Base-by-base conservation (phyloP, 1,140 invertebrate genomes). In the Bicyclus anynana region DNA sequence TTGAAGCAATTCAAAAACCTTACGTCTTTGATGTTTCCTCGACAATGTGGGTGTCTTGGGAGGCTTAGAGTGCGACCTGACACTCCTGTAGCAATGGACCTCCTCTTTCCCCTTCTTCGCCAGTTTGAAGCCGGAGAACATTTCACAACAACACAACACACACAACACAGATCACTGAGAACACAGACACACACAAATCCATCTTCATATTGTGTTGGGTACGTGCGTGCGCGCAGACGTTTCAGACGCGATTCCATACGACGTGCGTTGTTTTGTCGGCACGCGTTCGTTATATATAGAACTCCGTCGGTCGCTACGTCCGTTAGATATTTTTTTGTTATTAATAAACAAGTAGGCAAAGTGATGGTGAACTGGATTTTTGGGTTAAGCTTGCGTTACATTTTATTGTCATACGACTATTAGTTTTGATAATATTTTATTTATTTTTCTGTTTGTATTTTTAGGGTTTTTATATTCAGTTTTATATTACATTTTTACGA, bases 271-370 rank as follows among this genome's bases (percentile, higher is more conserved):
- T 58, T 63, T 63, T 63, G 50, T 58, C 49, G 48, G 46, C 55
- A 58, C 50, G 56, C 55, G 55, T 48, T 44, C n/a, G 61, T 29
- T 63, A 63, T 58, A 63, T 63, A 63, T 63, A 63, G 61, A 63
- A 35, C 37, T 33, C 18, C 49, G 61, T 62, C 58, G 37, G 26
- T 63, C 53, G 47, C 59, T 37, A 52, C 61, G 61, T 63, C 61
- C 55, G 61, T 53, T 63, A 58, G 3, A 7, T 63, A 63, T 58
- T 59, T 62, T 63, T 63, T 7, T 40, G 13, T 16, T 63, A 58
- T 63, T 53, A 59, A 63, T 59, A 63, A 49, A 63, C 54, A 62
- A 57, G 53, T 33, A 33, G 29, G 29, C 53, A 58, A 56, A 56
- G 53, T 47, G 53, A 55, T 17, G 27, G 50, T 33, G 23, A 16